These are phyloP conservation scores for Ochropacha duplaris DNA, from an alignment of 2,888 invertebrate genomes.

Conservation along the genomic window DNA sequence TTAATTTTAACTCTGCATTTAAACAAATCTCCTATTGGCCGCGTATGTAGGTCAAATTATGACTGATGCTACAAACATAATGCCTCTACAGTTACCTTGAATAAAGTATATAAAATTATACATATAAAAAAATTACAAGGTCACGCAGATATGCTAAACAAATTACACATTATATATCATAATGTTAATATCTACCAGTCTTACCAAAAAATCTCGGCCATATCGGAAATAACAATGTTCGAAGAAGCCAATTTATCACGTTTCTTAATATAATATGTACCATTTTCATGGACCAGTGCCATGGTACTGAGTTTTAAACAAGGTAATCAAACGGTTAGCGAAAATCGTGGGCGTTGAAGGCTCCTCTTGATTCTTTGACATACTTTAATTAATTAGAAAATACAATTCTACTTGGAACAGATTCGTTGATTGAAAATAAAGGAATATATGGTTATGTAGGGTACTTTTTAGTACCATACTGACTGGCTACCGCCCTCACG, in stretches of 20 bases:
- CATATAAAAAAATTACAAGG: constrained; percentile 10
- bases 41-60: constrained; percentile 1
- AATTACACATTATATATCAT: background rate
- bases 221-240: constrained; percentile 25
- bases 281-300: constrained; percentile 41
- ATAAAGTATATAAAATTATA: background rate
- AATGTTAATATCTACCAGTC: constrained; percentile 16
- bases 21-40: background rate
- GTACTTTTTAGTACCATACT: too few species aligned
- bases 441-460: too few species aligned
- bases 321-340: constrained; percentile 32
- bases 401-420: background rate
- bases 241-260: constrained; percentile 26
- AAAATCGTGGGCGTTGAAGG: constrained; percentile 46
- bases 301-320: constrained; percentile 32
- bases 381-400: constrained; percentile 4
- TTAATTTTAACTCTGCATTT: background rate
- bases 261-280: constrained; percentile 27
- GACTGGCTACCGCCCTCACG: too few species aligned
- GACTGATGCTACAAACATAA: background rate
- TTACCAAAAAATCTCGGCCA: constrained; percentile 48
- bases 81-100: background rate
- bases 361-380: constrained; percentile 10
- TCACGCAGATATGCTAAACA: background rate
- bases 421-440: background rate